These are phyloP conservation scores for Meta bourneti DNA, from an alignment of 2,888 invertebrate genomes.

Conservation along the genomic window DNA sequence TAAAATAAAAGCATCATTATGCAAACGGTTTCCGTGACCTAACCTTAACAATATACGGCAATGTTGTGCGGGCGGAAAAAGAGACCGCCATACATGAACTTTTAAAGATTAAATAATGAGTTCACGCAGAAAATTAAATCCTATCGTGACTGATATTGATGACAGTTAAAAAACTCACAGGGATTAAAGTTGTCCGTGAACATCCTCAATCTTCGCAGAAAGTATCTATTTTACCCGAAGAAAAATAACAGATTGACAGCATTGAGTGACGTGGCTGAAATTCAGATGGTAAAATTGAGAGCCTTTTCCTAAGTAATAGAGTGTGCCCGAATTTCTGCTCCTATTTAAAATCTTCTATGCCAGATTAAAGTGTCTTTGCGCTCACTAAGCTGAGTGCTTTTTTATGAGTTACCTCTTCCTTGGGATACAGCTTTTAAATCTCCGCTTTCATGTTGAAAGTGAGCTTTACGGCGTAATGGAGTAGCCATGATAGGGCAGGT, in stretches of 20 bases:
- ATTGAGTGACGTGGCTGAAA: constrained; percentile 33
- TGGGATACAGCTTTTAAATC: constrained; percentile 6
- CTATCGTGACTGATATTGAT: constrained; percentile 31
- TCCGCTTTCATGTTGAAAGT: constrained; percentile 12
- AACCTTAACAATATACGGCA: too few species aligned
- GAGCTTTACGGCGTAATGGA: neutral
- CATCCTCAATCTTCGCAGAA: constrained; percentile 2
- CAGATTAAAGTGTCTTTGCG: constrained; percentile 14
- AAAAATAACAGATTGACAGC: constrained; percentile 42
- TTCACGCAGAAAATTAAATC: constrained; percentile 47
- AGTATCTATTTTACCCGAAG: constrained; percentile 20
- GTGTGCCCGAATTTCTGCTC: neutral
- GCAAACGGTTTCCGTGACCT: too few species aligned
- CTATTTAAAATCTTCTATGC: constrained; percentile 12
- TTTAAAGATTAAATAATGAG: constrained; percentile 30
- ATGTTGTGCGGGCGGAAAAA: neutral
- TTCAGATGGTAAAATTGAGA: constrained; percentile 24
- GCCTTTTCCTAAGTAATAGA: constrained; percentile 9
- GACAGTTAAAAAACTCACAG: constrained; percentile 15
- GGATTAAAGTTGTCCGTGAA: constrained; percentile 43
- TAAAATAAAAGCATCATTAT: too few species aligned
- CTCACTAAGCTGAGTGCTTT: constrained; percentile 13
- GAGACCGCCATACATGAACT: neutral
- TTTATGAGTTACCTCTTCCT: constrained; percentile 16
- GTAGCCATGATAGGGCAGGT: neutral